Conservation (phyloP, 2,797 vertebrate species). For the Artibeus lituratus region DNA sequence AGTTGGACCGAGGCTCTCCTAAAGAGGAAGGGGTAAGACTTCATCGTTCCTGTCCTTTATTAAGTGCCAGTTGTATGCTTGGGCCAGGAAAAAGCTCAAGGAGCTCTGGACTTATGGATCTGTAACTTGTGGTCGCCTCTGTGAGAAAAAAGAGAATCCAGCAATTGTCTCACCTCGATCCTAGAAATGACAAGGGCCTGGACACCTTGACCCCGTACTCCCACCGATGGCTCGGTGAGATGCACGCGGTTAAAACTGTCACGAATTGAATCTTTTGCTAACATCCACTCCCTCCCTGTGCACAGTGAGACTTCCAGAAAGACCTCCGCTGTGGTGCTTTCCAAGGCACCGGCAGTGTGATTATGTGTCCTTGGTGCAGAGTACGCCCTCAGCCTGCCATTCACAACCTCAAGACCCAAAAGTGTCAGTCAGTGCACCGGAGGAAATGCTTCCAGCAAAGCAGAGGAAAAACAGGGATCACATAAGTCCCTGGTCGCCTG, state of each 20-base stretch:
- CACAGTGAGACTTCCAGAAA: neutral
- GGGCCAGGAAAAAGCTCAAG: conserved; percentile 22
- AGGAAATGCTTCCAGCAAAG: neutral
- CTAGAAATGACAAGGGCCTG: neutral
- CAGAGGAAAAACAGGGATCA: neutral
- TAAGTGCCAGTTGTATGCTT: conserved; percentile 43
- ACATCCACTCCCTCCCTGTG: neutral
- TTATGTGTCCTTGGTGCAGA: neutral
- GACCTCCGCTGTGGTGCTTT: neutral
- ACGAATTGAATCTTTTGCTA: neutral
- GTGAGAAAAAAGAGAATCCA: conserved; percentile 16
- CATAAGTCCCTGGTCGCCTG: neutral
- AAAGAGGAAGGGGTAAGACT: conserved; percentile 63
- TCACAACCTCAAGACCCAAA: neutral
- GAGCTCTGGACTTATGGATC: neutral
- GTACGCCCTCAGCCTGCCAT: neutral
- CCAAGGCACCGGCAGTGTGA: neutral
- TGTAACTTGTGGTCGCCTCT: neutral
- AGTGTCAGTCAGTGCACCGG: neutral
- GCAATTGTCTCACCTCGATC: neutral
- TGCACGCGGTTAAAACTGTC: neutral
- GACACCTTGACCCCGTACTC: neutral
- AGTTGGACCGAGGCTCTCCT: conserved; percentile 48
- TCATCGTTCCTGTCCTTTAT: conserved; percentile 49
- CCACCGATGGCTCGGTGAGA: neutral